Base-by-base conservation (phyloP, 2,113 vertebrate genomes). In the Labeo rohita region DNA sequence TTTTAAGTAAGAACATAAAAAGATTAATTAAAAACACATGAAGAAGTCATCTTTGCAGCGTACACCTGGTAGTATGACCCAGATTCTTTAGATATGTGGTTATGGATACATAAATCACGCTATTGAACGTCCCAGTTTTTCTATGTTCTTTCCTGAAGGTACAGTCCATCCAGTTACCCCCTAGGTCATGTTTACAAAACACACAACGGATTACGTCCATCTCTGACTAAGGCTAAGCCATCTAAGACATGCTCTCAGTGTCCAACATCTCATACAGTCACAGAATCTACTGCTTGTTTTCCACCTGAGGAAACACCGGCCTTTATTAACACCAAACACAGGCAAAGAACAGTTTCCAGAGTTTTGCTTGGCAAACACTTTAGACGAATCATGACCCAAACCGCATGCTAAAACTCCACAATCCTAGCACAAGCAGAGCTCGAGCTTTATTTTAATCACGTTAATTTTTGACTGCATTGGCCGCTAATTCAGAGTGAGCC, bases 111-210 rank as follows among this genome's bases (percentile, higher is more conserved):
- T 13, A 74, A 49, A 10, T 73, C 45, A 75, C 11, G 11, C 1
- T 11, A 11, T 15, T 15, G 45, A 45, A 74, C 15, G 4, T 49
- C 11, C 2, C 72, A 7, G 45, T 74, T 74, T 73, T 15, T 75
- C 73, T 75, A 10, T 73, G 68, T 74, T 23, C 72, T 74, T 74
- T 74, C n/a, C 72, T 49, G 21, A 74, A 74, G 23, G 47, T 80
- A 68, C 75, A 21, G 18, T 84, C 28, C 39, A 45, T 84, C 77
- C 66, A 74, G 49, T 80, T 79, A 28, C 12, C 63, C 18, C n/a
- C 52, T 8, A 10, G 34, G 56, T 80, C 83, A 85, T 84, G 52
- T 50, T 84, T 84, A 84, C 68, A 75, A 82, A 86, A 85, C 80
- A 73, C 1, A 54, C 47, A 85, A 36, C 85, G 76, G 87, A 65